Conservation (phyloP, 2,113 vertebrate genomes). For the Dasyurus viverrinus region DNA sequence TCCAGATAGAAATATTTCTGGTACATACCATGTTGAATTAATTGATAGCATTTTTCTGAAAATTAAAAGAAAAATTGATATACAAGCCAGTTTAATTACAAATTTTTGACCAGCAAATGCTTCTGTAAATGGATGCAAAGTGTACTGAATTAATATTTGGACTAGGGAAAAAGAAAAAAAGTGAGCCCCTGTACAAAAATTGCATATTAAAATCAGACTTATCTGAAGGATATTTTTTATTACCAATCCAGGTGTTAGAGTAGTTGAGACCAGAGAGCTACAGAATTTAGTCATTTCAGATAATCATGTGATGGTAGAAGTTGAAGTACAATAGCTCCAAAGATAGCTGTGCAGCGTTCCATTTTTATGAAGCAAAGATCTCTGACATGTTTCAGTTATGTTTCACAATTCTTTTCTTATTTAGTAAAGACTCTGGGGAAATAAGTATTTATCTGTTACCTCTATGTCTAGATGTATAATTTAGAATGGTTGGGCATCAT, state of each 20-base stretch:
- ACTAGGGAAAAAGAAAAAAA: too few species aligned
- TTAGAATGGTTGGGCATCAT: not conserved
- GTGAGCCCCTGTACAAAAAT: too few species aligned
- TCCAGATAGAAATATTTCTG: too few species aligned
- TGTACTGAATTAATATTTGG: too few species aligned
- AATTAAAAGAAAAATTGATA: too few species aligned
- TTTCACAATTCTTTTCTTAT: not conserved
- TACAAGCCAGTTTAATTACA: too few species aligned
- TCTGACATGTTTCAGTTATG: not conserved
- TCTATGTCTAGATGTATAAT: not conserved
- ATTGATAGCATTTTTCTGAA: too few species aligned
- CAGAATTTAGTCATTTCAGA: not conserved
- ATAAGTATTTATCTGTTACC: not conserved
- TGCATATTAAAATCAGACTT: not conserved
- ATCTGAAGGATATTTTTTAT: not conserved
- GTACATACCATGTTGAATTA: too few species aligned
- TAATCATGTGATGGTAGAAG: not conserved
- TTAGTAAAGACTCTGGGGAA: not conserved
- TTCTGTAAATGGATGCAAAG: too few species aligned
- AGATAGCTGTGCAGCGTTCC: not conserved
- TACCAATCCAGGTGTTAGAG: not conserved
- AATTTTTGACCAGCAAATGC: too few species aligned
- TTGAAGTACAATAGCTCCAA: not conserved
- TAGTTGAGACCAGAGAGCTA: not conserved
- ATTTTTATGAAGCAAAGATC: not conserved